A percentile compares a stretch with the other conserved stretches of the same genome.
Conservation (phyloP, 1,140 invertebrate genomes). For the Cotesia typhae region DNA sequence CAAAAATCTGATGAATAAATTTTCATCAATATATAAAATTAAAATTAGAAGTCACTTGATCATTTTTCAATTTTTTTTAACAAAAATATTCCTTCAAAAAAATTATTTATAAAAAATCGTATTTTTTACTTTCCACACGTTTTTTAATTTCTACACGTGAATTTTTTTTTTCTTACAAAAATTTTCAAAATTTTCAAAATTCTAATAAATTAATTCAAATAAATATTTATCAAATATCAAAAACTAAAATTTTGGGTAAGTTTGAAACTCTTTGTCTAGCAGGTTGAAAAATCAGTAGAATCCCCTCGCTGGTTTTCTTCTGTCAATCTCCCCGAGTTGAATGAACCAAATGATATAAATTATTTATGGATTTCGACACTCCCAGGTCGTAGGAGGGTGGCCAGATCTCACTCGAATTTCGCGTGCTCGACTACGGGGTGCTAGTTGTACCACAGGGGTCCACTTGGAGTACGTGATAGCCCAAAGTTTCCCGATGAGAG, state of each 20-base stretch:
- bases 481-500: background rate
- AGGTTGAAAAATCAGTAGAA: conserved; percentile 51
- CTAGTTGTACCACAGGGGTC: conserved; percentile 56
- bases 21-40: too few relatives aligned
- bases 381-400: conserved; percentile 41
- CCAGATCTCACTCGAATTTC: conserved; percentile 44
- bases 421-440: conserved; percentile 29
- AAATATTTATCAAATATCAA: background rate
- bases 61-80: too few relatives aligned
- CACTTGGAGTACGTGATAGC: conserved; percentile 52
- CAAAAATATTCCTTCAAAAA: too few relatives aligned
- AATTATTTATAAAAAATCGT: too few relatives aligned
- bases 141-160: too few relatives aligned
- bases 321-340: conserved; percentile 46
- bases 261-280: conserved; percentile 40
- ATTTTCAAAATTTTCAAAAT: too few relatives aligned
- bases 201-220: too few relatives aligned
- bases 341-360: conserved; percentile 67
- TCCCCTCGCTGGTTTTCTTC: conserved; percentile 33
- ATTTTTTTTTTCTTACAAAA: too few relatives aligned
- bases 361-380: conserved; percentile 67
- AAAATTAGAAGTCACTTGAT: too few relatives aligned
- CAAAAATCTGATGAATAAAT: too few relatives aligned
- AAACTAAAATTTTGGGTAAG: background rate
- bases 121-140: too few relatives aligned